Conservation (phyloP, 1,140 invertebrate species). For the Rhagoletis zephyria region DNA sequence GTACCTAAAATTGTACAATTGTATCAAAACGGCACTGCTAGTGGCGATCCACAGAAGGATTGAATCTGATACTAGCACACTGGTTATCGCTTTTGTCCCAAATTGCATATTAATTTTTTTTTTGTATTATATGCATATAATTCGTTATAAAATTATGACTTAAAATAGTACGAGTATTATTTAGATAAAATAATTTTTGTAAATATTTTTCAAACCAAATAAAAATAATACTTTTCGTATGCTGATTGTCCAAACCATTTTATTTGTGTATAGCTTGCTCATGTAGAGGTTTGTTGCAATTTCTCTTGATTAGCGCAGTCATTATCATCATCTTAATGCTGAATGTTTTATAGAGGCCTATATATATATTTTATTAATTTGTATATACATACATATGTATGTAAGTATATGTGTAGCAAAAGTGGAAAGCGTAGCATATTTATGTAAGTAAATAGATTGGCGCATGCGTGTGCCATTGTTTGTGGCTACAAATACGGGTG, state of each 20-base stretch:
- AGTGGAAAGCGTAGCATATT: slow-evolving; percentile 46
- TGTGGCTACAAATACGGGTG: background rate
- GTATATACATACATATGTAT: background rate
- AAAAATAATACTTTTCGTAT: too few relatives aligned
- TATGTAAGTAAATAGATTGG: background rate
- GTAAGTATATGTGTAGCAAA: background rate
- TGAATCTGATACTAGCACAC: too few relatives aligned
- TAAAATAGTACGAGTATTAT: too few relatives aligned
- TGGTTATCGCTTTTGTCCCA: too few relatives aligned
- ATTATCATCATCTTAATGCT: slow-evolving; percentile 40
- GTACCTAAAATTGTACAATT: too few relatives aligned
- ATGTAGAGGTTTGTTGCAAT: slow-evolving; percentile 1
- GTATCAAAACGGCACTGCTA: too few relatives aligned
- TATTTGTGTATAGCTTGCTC: background rate
- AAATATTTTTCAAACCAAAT: too few relatives aligned
- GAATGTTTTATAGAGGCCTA: slow-evolving; percentile 12
- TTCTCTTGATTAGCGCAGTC: slow-evolving; percentile 48
- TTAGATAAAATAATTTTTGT: too few relatives aligned
- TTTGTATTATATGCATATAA: too few relatives aligned
- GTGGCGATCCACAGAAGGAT: too few relatives aligned
- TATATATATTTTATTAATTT: background rate
- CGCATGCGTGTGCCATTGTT: background rate
- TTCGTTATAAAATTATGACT: too few relatives aligned
- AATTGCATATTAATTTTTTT: too few relatives aligned
- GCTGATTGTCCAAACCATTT: background rate